Evolutionary conservation across 2,888 invertebrate species (phyloP), one percentile per base, ranked within the genome.

Genomic region (Cephus spinipes): DNA sequence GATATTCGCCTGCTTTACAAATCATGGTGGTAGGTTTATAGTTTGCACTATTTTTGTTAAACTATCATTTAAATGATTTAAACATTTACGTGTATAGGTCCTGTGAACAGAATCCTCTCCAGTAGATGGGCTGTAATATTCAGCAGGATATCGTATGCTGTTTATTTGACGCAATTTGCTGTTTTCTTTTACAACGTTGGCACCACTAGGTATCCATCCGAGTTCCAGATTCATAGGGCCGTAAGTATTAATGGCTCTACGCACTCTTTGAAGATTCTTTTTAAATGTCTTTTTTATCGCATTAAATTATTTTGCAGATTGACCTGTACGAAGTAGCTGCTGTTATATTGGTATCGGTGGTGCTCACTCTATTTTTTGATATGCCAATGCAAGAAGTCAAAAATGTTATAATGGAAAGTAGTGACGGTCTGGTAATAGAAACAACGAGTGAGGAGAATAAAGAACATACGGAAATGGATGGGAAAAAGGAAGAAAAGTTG

Each of bases 101-200:
- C 92, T 76, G 83, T 94, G 33, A 93, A 93, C 40, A 90, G 89
- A 73, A 82, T 95, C 11, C 91, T 94, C 1, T 92, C 94, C 83
- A 93, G 93, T 74, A 92, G 93, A 31, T 93, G 94, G 23, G 87
- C 95, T 82, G 90, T 94, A 11, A 87, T 95, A 79, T 92, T 95
- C 81, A 95, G 95, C 83, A 93, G 94, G 69, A 92, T 95, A 36
- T 94, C 95, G 1, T 95, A 95, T 83, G 94, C 95, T 0, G 92
- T 95, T 78, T 95, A 95, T 83, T 92, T 95, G 55, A 93, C 94
- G 55, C 95, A 94, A 88, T 95, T 95, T 86, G 92, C 94, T 32
- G 93, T 95, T 73, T 95, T 94, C 84, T 93, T 95, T 80, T 94
- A 95, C 81, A 94, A 94, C 75, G 93, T 94, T 33, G 95, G 94